Percentiles rank a stretch among this genome's conserved stretches.
Conservation (phyloP, 2,888 invertebrate genomes). For the Sinohyriopsis cumingii region DNA sequence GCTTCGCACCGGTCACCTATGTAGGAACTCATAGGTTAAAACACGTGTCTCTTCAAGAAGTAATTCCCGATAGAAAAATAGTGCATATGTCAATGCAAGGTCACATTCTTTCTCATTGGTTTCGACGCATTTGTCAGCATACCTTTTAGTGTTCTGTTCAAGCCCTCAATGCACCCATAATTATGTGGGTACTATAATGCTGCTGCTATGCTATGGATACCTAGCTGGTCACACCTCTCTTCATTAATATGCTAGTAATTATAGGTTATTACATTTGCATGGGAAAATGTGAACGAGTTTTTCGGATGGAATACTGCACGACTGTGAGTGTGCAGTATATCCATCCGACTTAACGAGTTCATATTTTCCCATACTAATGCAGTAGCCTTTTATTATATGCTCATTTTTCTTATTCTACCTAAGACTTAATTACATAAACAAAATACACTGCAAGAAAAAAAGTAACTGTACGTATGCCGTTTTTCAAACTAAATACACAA, state of each 20-base stretch:
- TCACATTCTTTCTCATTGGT: constrained; percentile 18
- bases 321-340: no score
- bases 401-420: no score
- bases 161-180: constrained; percentile 34
- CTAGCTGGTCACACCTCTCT: constrained; percentile 1
- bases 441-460: no score
- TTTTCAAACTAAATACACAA: no score
- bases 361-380: no score
- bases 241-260: constrained; percentile 5
- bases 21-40: constrained; percentile 26
- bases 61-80: constrained; percentile 34
- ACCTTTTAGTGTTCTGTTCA: constrained; percentile 34
- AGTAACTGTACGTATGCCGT: no score
- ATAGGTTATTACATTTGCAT: no score
- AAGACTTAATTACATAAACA: no score
- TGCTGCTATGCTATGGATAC: neutral
- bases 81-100: constrained; percentile 37
- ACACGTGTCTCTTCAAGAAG: constrained; percentile 28
- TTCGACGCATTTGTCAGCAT: constrained; percentile 25
- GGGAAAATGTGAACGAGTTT: no score
- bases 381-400: no score
- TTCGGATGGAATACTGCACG: no score
- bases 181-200: constrained; percentile 4
- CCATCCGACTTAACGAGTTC: no score
- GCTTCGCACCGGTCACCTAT: constrained; percentile 19